Base-by-base conservation (phyloP, 2,888 invertebrate genomes). In the Tiliacea aurago region DNA sequence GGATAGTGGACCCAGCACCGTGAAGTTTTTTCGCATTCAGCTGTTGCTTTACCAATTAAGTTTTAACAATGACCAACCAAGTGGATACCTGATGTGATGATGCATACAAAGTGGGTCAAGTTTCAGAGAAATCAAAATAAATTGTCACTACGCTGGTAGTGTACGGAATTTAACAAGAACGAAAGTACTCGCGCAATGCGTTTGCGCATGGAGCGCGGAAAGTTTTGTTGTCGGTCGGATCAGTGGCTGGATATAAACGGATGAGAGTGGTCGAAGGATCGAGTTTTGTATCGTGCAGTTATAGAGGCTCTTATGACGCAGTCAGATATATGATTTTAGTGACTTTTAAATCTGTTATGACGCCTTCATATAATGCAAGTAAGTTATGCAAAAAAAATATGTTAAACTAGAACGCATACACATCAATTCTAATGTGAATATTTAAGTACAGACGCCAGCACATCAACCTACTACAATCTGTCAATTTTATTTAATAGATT, bases 81-180 rank as follows among this genome's bases (percentile, higher is more conserved):
- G 61, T 82, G 78, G 59, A 71, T 76, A 79, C 51, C 59, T 64
- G 68, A 76, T 82, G 71, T 71, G 56, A 80, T 85, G 78, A 73
- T 73, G 86, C 76, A 84, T 82, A 73, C 85, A 80, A 81, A 85
- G 78, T 87, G 49, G 79, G 61, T 69, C 80, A 78, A 84, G 87
- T 86, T 86, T 86, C 86, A 78, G 67, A 80, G 81, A 81, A 76
- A 83, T 81, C 64, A 78, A 80, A 84, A 79, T 77, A 80, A 84
- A 80, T 70, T 65, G 71, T 56, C 70, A 68, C 70, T 67, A 75
- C 78, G 75, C 61, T 53, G 53, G 53, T 53, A 51, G 81, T 73
- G 37, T 72, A 69, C 73, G 70, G 69, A 78, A 73, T 78, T 66
- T 56, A 79, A 69, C 59, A 62, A 70, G 63, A 83, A 53, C 66